Conservation (phyloP, 2,888 invertebrate genomes). For the Kryphioiulus occultus region DNA sequence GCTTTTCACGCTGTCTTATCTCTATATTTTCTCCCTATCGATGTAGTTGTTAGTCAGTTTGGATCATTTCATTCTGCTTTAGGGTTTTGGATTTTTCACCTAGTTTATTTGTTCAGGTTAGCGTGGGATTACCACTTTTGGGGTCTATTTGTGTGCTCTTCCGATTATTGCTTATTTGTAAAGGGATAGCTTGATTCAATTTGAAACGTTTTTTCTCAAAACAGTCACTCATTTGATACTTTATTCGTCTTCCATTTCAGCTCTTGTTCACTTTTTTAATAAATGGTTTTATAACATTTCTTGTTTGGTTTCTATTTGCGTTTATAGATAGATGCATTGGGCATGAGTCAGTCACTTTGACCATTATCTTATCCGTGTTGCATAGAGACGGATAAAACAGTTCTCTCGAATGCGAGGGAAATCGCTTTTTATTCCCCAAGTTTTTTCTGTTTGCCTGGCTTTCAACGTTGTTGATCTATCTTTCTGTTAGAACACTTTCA, state of each 20-base stretch:
- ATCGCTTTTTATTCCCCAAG: not conserved
- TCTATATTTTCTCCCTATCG: not conserved
- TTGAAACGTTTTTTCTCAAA: not conserved
- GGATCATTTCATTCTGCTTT: not conserved
- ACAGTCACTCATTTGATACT: not conserved
- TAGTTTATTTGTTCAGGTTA: not conserved
- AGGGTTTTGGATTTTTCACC: not conserved
- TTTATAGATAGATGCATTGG: not conserved
- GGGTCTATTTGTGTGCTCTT: not conserved
- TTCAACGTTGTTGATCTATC: not conserved
- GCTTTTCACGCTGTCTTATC: not conserved
- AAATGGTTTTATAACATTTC: not conserved
- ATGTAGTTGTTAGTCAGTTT: not conserved
- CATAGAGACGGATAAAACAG: not conserved
- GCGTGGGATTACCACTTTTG: too few species aligned
- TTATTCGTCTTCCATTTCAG: not conserved
- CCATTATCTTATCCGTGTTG: slow-evolving; percentile 12
- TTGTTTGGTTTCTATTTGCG: not conserved
- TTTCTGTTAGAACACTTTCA: too few species aligned
- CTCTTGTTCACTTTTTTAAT: not conserved
- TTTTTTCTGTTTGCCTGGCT: not conserved
- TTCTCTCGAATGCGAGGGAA: not conserved
- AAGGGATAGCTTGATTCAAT: not conserved
- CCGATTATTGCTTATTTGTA: not conserved
- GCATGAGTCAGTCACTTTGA: slow-evolving; percentile 1